A percentile compares a stretch with the other conserved stretches of the same genome.
These are phyloP conservation scores for Melanerpes aurifrons DNA, from an alignment of 2,113 vertebrate species.

Conservation along the genomic window DNA sequence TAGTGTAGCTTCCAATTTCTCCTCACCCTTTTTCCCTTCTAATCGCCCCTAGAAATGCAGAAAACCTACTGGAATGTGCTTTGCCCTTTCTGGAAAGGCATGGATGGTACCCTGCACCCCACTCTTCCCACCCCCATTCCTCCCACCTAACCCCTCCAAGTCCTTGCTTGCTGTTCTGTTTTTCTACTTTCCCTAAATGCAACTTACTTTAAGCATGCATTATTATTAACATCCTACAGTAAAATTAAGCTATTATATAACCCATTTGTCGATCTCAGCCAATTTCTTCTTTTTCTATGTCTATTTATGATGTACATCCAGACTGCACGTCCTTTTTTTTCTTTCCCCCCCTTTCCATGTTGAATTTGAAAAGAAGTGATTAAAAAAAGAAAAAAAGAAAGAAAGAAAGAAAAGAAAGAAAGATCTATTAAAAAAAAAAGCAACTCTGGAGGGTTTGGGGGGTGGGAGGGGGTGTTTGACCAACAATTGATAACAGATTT, in stretches of 20 bases:
- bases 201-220: conserved; percentile 99
- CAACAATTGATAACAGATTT: conserved; percentile 31
- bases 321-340: conserved; percentile 90
- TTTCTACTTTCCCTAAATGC: conserved; percentile 99
- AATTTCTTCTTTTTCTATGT: conserved; percentile 84
- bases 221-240: conserved; percentile 85
- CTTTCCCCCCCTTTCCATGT: conserved; percentile 69
- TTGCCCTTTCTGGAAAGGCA: conserved; percentile 73
- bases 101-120: conserved; percentile 17
- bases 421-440: conserved; percentile 71
- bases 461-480: conserved; percentile 49
- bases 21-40: not conserved
- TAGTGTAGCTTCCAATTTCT: not conserved
- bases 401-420: conserved; percentile 60
- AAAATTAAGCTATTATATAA: conserved; percentile 76
- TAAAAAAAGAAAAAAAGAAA: conserved; percentile 68
- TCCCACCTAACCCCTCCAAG: not conserved
- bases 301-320: conserved; percentile 90
- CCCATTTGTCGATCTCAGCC: conserved; percentile 85
- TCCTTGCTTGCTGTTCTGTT: conserved; percentile 87
- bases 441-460: conserved; percentile 51
- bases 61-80: conserved; percentile 58
- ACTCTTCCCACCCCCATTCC: not conserved
- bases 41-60: conserved; percentile 21
- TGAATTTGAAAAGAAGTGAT: conserved; percentile 76